Evolutionary conservation across 2,888 invertebrate species (phyloP), one percentile per base, ranked within the genome.

Genomic region (Gastracanthus pulcherrimus): DNA sequence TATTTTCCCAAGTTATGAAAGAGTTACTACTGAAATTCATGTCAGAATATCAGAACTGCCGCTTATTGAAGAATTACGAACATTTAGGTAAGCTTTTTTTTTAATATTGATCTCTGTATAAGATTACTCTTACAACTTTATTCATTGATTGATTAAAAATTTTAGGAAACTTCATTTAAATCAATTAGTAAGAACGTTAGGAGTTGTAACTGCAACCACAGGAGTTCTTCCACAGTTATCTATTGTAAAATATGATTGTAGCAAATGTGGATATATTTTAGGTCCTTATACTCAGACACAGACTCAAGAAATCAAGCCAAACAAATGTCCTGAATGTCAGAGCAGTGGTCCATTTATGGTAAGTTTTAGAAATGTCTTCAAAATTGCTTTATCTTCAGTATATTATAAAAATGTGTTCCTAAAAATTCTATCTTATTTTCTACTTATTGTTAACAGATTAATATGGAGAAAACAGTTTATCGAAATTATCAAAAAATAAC

Each of bases 381-480:
- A 26, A 26, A 55, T 55, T 55, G 2, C 19, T 23, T 23, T 55
- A 11, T 19, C 19, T 26, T 55, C 11, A n/a, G n/a, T n/a, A n/a
- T 23, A 26, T 7, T 55, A 7, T 6, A 1, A 48, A 2, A n/a
- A 19, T 48, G 7, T 23, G 3, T 7, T 48, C 6, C 48, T 23
- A n/a, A n/a, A n/a, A n/a, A n/a, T n/a, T 48, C 26, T 55, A 55
- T 13, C 26, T 51, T 70, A 60, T 31, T 64, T 41, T 60, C 1
- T 51, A 64, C 51, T 74, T 72, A 19, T 41, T 76, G 45, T 38
- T 81, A 91, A 2, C 92, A 98, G 95, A 96, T 99, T 34, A 99
- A 99, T 91, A 99, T 99, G 98, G 99, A 99, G 90, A 96, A 99
- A 95, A 99, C 99, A 0, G 92, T 99, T 6, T 99, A 99, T 92